Base-by-base conservation (phyloP, 2,888 invertebrate species). In the Tenthredo notha region DNA sequence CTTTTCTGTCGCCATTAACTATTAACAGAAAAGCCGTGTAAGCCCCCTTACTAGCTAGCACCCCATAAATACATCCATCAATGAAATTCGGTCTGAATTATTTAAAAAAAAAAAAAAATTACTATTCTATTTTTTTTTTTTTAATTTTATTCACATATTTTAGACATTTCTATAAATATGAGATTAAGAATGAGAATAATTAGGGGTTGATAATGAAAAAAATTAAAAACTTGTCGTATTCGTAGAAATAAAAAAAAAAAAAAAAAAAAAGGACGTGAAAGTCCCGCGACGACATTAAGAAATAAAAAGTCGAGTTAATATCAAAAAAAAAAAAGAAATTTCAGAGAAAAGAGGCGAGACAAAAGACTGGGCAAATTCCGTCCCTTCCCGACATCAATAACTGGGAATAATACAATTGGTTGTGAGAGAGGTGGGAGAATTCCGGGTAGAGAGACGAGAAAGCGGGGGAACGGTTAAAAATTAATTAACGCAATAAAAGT, bases 401-500 rank as follows among this genome's bases (percentile, higher is more conserved):
- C 86, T 84, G 86, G 85, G 87, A 89, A 90, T 90, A 89, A 89
- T 89, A 89, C 87, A 89, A 89, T 89, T 87, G 87, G 87, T 67
- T 86, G 80, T 75, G 47, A 29, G 74, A 43, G 74, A 43, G 85
- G 72, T 65, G 84, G 74, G 82, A 50, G 75, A 74, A 70, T n/a
- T n/a, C n/a, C n/a, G n/a, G 10, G 37, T 7, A 37, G 10, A 50
- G 70, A 37, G 61, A n/a, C 37, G 58, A 10, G 21, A 21, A 61
- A 75, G 58, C 37, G 74, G n/a, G n/a, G 67, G 29, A 58, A 85
- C 80, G 87, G 83, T 88, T 88, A 87, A 87, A 89, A 90, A 90
- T 90, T 89, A 89, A 90, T 90, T 90, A 88, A 85, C 86, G 87
- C 88, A 88, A 89, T 89, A 88, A 88, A 89, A 87, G 88, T 88